Evolutionary conservation across 2,113 vertebrate genomes (phyloP).

Genomic region (Chionis minor): DNA sequence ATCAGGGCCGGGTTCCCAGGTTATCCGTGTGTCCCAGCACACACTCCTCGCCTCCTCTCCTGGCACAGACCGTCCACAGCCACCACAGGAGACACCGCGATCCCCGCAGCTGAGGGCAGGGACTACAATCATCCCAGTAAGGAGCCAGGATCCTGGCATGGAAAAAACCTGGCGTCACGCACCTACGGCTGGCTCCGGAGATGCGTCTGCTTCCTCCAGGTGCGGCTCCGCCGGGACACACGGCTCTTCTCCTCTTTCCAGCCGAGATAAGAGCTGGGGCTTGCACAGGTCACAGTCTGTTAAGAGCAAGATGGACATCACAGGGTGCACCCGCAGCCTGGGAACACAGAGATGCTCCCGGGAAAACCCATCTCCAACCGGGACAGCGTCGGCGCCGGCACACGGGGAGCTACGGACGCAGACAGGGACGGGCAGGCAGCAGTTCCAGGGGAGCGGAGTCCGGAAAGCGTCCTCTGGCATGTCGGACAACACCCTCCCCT

Average conservation of each 20-base stretch:
- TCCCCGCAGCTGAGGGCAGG: not conserved
- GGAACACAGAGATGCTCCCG: too few species aligned
- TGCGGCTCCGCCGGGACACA: accelerated
- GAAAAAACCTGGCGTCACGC: not conserved
- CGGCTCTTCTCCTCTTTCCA: not conserved
- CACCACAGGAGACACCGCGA: not conserved
- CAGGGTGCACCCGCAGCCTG: not conserved
- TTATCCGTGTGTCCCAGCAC: not conserved
- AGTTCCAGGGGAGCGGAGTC: too few species aligned
- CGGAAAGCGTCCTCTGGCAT: not conserved
- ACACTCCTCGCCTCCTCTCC: not conserved
- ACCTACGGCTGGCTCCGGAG: not conserved
- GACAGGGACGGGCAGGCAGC: not conserved
- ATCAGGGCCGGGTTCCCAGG: not conserved
- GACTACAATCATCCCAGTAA: accelerated
- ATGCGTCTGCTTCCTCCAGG: not conserved
- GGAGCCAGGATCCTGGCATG: not conserved
- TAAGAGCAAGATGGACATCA: not conserved
- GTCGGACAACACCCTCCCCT: too few species aligned
- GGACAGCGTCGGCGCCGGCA: not conserved
- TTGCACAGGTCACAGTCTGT: conserved; percentile 22
- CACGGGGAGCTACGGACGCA: accelerated
- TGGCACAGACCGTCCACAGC: too few species aligned
- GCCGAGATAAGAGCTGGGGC: not conserved
- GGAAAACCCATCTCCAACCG: not conserved